These are phyloP conservation scores for Dasysyrphus tricinctus DNA, from an alignment of 2,888 invertebrate genomes.

Conservation along the genomic window DNA sequence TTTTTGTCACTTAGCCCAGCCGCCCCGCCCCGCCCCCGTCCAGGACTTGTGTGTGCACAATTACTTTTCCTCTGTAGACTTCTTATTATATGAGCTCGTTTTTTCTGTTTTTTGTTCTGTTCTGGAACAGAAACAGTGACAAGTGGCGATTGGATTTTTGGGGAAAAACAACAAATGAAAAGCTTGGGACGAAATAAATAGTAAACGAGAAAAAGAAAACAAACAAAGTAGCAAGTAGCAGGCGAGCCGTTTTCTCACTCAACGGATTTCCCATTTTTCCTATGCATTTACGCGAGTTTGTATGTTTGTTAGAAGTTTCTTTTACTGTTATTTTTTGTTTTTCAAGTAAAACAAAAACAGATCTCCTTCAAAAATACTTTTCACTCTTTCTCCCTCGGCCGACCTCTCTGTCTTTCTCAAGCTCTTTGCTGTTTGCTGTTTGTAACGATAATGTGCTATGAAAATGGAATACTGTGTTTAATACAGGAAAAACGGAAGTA, in stretches of 20 bases:
- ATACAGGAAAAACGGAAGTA: background rate
- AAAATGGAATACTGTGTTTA: slow-evolving; percentile 59
- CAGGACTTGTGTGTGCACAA: slow-evolving; percentile 49
- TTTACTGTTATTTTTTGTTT: slow-evolving; percentile 14
- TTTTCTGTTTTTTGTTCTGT: slow-evolving; percentile 37
- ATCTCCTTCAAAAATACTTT: slow-evolving; percentile 7
- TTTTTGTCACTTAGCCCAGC: slow-evolving; percentile 10
- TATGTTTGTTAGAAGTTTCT: slow-evolving; percentile 27
- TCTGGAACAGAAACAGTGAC: slow-evolving; percentile 62
- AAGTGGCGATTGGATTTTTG: slow-evolving; percentile 64
- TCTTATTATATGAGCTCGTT: slow-evolving; percentile 40
- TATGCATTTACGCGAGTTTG: slow-evolving; percentile 48
- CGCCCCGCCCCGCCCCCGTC: background rate
- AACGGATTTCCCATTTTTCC: slow-evolving; percentile 64
- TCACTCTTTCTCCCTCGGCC: background rate
- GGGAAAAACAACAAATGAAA: slow-evolving; percentile 6
- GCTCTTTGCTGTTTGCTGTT: slow-evolving; percentile 6
- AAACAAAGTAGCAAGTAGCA: background rate
- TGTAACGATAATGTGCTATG: slow-evolving; percentile 54
- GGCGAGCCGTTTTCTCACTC: slow-evolving; percentile 33
- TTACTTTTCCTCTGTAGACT: slow-evolving; percentile 56
- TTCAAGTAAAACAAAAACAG: slow-evolving; percentile 16
- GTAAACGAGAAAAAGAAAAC: background rate
- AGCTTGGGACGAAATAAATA: background rate
- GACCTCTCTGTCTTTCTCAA: background rate